Base-by-base conservation (phyloP, 2,888 invertebrate species). In the Trypoxylon attenuatum region DNA sequence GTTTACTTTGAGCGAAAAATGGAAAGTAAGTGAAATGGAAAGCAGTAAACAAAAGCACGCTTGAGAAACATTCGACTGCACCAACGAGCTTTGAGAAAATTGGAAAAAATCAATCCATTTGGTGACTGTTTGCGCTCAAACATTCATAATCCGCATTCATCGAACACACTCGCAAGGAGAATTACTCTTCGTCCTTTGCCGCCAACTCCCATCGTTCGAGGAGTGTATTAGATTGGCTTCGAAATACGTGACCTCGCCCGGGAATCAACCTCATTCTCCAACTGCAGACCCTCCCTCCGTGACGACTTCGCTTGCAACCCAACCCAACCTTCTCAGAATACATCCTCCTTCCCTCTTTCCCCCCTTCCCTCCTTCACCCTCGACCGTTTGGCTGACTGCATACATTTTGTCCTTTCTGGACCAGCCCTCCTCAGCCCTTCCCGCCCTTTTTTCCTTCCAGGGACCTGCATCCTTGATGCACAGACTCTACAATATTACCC, bases 201-300 rank as follows among this genome's bases (percentile, higher is more conserved):
- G 25, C 43, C 49, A 60, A 53, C 47, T 63, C 71, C 66, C 69
- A 60, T 71, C 67, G 65, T 71, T 76, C 67, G 68, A 71, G 54
- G 73, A 82, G 81, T 75, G 73, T 86, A 86, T 85, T 85, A 86
- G 84, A 87, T 87, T 84, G 84, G 84, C 85, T 83, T 76, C 77
- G 76, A 75, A 82, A 84, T 85, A 86, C 86, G 86, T 87, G 87
- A 87, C 85, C 83, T 84, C 84, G 84, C 82, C 79, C 69, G 76
- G 79, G 78, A 86, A 85, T 87, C 85, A 87, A 84, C 86, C 83
- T 87, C 87, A 79, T 87, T 85, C 82, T 82, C 84, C 79, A 73
- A 78, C 77, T 74, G 71, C 74, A 74, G 67, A 69, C 73, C 49
- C 59, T 23, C 60, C 60, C 54, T 49, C 69, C 59, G 63, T 71